Percentiles rank a stretch among this genome's conserved stretches.
phyloP scores from a whole-genome alignment of 2,888 invertebrate species.

The Morpho deidamia region DNA sequence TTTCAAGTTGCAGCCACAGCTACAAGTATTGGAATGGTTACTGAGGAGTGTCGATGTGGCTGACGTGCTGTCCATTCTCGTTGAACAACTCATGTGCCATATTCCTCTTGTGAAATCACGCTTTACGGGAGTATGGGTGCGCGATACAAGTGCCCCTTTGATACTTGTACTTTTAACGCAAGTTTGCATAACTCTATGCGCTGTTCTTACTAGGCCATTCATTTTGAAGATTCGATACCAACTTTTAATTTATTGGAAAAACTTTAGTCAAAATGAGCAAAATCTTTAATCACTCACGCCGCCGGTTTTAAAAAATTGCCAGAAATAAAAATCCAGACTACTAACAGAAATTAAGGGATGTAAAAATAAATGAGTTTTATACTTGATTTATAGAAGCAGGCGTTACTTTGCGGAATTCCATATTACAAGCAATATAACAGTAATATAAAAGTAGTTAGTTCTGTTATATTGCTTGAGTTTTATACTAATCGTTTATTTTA shows the following conservation, averaged over 20 bases:
- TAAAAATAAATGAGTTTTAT: too few relatives aligned
- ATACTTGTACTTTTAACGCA: constrained; percentile 56
- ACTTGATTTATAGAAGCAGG: too few relatives aligned
- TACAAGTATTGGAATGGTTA: constrained; percentile 80
- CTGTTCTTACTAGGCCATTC: constrained; percentile 83
- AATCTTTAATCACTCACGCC: neutral
- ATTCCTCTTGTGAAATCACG: constrained; percentile 83
- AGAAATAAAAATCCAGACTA: constrained; percentile 4
- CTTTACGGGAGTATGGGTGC: constrained; percentile 67
- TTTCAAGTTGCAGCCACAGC: constrained; percentile 82
- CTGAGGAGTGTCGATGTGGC: constrained; percentile 59
- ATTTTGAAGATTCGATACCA: constrained; percentile 62
- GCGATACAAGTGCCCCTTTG: constrained; percentile 53
- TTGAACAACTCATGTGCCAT: constrained; percentile 83
- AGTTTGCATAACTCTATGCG: constrained; percentile 69
- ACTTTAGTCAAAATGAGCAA: neutral
- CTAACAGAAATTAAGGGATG: too few relatives aligned
- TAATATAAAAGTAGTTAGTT: too few relatives aligned
- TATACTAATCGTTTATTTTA: too few relatives aligned
- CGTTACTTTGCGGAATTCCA: too few relatives aligned
- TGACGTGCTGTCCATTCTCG: constrained; percentile 50
- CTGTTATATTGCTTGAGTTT: too few relatives aligned
- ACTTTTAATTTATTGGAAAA: neutral
- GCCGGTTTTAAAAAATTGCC: constrained; percentile 6
- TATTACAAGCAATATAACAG: too few relatives aligned